phyloP scores from a whole-genome alignment of 2,888 invertebrate species.

The Sceliomorpha sp. region DNA sequence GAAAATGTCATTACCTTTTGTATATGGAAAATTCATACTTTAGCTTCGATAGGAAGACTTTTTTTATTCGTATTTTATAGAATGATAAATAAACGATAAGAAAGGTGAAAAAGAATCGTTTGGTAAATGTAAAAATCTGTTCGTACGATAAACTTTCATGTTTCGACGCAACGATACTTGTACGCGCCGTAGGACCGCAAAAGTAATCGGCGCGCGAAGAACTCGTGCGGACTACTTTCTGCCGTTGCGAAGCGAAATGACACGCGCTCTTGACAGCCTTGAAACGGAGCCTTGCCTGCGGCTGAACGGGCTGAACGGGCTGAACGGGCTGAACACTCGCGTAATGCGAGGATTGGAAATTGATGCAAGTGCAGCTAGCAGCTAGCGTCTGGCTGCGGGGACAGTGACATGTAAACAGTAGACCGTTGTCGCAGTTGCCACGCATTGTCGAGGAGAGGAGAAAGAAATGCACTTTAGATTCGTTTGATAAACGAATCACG shows the following conservation, averaged over 20 bases:
- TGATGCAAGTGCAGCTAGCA: not conserved
- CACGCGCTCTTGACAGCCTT: constrained; percentile 66
- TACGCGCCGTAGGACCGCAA: constrained; percentile 20
- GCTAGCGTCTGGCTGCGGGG: constrained; percentile 20
- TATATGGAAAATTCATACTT: too few relatives aligned
- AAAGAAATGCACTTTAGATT: not conserved
- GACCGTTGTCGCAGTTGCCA: constrained; percentile 16
- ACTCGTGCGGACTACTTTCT: constrained; percentile 22
- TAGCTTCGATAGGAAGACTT: too few relatives aligned
- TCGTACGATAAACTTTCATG: too few relatives aligned
- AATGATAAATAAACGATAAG: too few relatives aligned
- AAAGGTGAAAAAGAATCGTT: too few relatives aligned
- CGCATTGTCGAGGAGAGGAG: not conserved
- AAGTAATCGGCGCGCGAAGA: constrained; percentile 29
- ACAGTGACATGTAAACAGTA: constrained; percentile 45
- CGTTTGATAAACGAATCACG: too few relatives aligned
- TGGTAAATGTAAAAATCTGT: too few relatives aligned
- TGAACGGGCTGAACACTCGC: too few relatives aligned
- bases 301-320: constrained; percentile 49
- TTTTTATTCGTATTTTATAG: too few relatives aligned
- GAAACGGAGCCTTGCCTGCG: constrained; percentile 73
- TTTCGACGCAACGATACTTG: constrained; percentile 1
- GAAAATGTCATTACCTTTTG: too few relatives aligned
- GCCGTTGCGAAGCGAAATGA: constrained; percentile 21
- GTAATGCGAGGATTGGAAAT: constrained; percentile 24